Evolutionary conservation across 2,888 invertebrate species (phyloP).

Genomic region (Ophion ellenae): DNA sequence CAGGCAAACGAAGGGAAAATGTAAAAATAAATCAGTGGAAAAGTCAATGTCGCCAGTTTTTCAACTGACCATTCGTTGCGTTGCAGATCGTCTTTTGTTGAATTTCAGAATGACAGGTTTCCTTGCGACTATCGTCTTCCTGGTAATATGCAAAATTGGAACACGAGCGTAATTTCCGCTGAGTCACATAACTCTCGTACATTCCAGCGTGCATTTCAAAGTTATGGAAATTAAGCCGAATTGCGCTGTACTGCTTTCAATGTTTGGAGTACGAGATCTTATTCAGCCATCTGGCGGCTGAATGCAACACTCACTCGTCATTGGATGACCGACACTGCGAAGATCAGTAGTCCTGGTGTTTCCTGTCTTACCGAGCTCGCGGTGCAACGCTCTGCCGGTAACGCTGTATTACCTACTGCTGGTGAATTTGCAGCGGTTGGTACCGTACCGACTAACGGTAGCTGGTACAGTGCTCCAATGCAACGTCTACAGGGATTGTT

Average conservation of each 20-base stretch:
- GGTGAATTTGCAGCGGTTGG: slow-evolving; percentile 36
- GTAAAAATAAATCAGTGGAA: neutral
- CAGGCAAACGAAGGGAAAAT: neutral
- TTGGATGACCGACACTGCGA: neutral
- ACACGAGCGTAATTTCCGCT: neutral
- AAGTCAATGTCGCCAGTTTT: neutral
- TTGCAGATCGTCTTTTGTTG: neutral
- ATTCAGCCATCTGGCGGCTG: neutral
- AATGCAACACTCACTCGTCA: neutral
- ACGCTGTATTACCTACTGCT: neutral
- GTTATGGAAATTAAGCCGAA: slow-evolving; percentile 5
- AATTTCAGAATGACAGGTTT: neutral
- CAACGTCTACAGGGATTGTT: neutral
- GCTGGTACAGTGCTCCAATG: neutral
- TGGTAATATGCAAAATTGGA: slow-evolving; percentile 4
- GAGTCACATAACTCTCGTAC: neutral
- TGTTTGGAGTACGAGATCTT: neutral
- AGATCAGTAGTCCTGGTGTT: neutral
- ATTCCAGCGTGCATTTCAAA: slow-evolving; percentile 9
- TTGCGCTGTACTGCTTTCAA: neutral
- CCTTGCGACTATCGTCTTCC: neutral
- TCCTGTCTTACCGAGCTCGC: neutral
- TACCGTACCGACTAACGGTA: neutral
- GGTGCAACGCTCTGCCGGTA: neutral
- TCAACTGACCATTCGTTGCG: neutral